Base-by-base conservation (phyloP, 2,888 invertebrate species). In the Notocelia uddmanniana region DNA sequence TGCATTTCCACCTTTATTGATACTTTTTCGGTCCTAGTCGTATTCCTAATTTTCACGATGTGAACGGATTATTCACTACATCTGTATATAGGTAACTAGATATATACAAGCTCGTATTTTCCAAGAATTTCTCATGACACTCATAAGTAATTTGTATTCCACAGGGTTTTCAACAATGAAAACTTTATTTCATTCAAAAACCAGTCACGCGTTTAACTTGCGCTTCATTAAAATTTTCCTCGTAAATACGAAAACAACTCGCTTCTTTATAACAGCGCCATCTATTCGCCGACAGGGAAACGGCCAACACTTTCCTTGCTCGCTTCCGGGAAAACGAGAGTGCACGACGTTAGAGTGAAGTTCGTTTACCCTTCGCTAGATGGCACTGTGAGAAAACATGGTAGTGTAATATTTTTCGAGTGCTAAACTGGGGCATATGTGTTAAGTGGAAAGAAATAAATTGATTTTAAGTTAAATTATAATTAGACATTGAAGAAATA, bases 361-460 rank as follows among this genome's bases (percentile, higher is more conserved):
- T 75, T 57, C 31, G 13, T 6, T 2, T 21, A 19, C 66, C 66
- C 60, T 57, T 6, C 34, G 45, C 55, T 52, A 74, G 75, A 73
- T 74, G 74, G 62, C 75, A 66, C 50, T 19, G 13, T 72, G n/a
- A 48, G 19, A 15, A 45, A 23, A n/a, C 5, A 41, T 13, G 31
- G 31, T 6, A 31, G 8, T 2, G 8, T 8, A 5, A 31, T 31
- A 31, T 31, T 5, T 31, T 31, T 31, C 3, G 5, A 2, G 8
- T 31, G 31, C 26, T 3, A 9, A 31, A 31, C 8, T 31, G 8
- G 31, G 31, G 31, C n/a, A n/a, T n/a, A n/a, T n/a, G n/a, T n/a
- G n/a, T n/a, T n/a, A n/a, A n/a, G n/a, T n/a, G n/a, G n/a, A n/a
- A n/a, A n/a, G n/a, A n/a, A n/a, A n/a, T n/a, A n/a, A n/a, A n/a